Base-by-base conservation (phyloP, 2,797 vertebrate species). In the Erithacus rubecula region DNA sequence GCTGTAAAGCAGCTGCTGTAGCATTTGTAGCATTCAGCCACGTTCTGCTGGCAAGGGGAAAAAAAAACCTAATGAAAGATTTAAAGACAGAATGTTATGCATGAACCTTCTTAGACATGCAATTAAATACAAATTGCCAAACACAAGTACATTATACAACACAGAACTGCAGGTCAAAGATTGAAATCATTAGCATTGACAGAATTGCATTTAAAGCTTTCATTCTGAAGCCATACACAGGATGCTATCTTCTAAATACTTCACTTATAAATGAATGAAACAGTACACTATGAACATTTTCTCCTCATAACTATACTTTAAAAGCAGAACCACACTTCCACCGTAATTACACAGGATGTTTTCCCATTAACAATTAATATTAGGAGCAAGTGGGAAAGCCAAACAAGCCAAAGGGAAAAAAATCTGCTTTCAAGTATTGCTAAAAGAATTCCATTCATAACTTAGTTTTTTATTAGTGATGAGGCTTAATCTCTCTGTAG, bases 401-500 rank as follows among this genome's bases (percentile, higher is more conserved):
- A 94, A 96, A 94, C 26, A 62, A 70, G 46, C 47, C 19, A 69
- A 80, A 56, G 43, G 78, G 91, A 83, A 87, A 32, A 88, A 91
- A 93, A 75, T 41, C 36, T 88, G 39, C 88, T 94, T 83, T 60
- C 32, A 51, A 43, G 16, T 55, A 43, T 51, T 74, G 78, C 88
- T 92, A 74, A 70, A 87, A 89, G 87, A 91, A 64, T 9, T 64
- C 49, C 49, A 84, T 81, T 85, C 75, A 87, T 56, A 93, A 90
- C 6, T 58, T 47, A 81, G 37, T 78, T 90, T 58, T 58, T 83
- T 27, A 82, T 84, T 51, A 78, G 86, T 32, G 39, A 92, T 71
- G 83, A 93, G 83, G 71, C 60, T 95, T 91, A 90, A 94, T 90
- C 91, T 94, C 93, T 94, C 80, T n/a, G 18, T 8, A 63, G 77